Conservation (phyloP, 2,888 invertebrate species). For the Aporophyla lueneburgensis region DNA sequence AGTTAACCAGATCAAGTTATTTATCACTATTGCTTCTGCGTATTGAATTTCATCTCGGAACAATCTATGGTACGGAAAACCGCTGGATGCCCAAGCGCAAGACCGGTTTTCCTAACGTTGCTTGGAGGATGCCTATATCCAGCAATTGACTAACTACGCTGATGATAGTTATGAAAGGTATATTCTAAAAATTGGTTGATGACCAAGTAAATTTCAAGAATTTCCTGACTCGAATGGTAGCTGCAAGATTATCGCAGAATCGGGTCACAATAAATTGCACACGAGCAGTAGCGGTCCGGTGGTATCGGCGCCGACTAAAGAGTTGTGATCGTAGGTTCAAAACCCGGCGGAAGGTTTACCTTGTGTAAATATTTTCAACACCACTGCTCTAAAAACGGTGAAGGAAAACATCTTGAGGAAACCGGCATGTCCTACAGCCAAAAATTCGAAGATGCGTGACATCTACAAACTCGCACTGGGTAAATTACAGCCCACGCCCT, state of each 20-base stretch:
- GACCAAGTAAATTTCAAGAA: background rate
- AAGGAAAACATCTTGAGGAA: too few relatives aligned
- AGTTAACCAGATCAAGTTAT: background rate
- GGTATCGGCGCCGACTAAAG: too few relatives aligned
- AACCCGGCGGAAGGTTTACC: too few relatives aligned
- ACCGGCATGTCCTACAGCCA: too few relatives aligned
- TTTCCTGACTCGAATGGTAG: background rate
- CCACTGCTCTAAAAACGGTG: too few relatives aligned
- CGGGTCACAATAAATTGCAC: slow-evolving; percentile 2
- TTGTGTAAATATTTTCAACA: too few relatives aligned
- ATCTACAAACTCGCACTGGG: too few relatives aligned
- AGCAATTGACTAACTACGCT: too few relatives aligned
- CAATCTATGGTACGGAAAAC: background rate
- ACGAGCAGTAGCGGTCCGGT: too few relatives aligned
- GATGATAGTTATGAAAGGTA: background rate
- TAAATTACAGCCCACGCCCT: too few relatives aligned
- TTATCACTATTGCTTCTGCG: background rate
- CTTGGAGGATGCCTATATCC: background rate
- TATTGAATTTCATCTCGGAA: background rate
- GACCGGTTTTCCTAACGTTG: background rate
- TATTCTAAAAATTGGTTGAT: background rate
- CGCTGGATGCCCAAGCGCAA: background rate
- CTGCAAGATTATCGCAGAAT: slow-evolving; percentile 10
- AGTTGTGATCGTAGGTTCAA: too few relatives aligned
- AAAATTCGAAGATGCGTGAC: too few relatives aligned